Conservation (phyloP, 2,113 vertebrate genomes). For the Sus scrofa region DNA sequence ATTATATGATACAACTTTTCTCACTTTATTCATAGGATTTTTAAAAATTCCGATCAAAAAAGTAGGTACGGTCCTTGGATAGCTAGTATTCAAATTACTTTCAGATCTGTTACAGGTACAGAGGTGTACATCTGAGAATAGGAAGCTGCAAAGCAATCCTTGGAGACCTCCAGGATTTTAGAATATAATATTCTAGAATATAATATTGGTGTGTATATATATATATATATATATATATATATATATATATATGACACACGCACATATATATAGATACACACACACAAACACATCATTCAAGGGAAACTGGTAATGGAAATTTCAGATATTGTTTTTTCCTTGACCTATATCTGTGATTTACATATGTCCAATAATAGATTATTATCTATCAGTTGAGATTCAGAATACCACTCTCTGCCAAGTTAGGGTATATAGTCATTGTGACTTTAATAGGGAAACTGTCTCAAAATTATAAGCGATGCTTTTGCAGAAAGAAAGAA, state of each 20-base stretch:
- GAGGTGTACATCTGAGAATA: neutral
- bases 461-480: neutral
- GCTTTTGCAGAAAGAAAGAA: conserved; percentile 57
- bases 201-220: neutral
- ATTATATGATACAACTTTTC: neutral
- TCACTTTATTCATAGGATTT: conserved; percentile 12
- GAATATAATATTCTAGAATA: conserved; percentile 51
- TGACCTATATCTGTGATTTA: conserved; percentile 7
- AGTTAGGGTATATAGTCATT: neutral
- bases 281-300: neutral
- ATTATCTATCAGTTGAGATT: conserved; percentile 6
- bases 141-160: neutral
- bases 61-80: neutral
- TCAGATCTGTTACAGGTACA: neutral
- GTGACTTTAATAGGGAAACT: neutral
- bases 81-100: neutral
- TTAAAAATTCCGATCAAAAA: conserved; percentile 1
- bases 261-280: neutral
- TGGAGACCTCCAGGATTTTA: conserved; percentile 47
- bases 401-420: neutral
- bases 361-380: neutral
- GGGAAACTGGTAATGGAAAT: neutral
- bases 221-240: no score
- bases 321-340: neutral
- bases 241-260: no score